phyloP scores from a whole-genome alignment of 2,113 vertebrate species.

The Neolamprologus sp. region DNA sequence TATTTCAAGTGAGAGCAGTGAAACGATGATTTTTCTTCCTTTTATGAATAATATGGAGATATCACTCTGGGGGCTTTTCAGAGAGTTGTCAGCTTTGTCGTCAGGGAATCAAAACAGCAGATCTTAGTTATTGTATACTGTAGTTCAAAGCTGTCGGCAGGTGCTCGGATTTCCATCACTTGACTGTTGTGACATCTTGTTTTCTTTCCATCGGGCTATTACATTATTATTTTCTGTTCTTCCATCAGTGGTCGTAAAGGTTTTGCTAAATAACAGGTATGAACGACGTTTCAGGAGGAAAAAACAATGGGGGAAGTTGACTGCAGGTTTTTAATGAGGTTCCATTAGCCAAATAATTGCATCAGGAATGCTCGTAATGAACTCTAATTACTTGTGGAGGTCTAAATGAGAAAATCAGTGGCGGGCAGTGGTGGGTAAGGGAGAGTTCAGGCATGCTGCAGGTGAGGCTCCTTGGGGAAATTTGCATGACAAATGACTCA shows the following conservation, averaged over 20 bases:
- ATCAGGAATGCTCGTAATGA: constrained; percentile 64
- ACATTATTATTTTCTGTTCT: background rate
- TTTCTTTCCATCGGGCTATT: background rate
- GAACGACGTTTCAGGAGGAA: background rate
- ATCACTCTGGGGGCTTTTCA: background rate
- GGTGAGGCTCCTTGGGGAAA: constrained; percentile 55
- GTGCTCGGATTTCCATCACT: background rate
- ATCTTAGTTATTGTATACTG: background rate
- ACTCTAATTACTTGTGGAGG: constrained; percentile 61
- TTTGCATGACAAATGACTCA: constrained; percentile 34
- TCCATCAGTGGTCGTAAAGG: background rate
- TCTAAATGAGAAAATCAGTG: constrained; percentile 62
- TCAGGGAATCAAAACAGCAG: background rate
- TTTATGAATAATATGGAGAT: background rate
- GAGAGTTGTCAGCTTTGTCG: background rate
- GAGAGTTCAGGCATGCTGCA: constrained; percentile 30
- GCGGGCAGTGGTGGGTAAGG: constrained; percentile 16
- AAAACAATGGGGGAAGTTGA: constrained; percentile 42
- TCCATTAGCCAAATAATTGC: constrained; percentile 64
- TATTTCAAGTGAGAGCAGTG: background rate
- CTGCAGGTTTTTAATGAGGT: constrained; percentile 56
- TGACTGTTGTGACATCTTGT: background rate
- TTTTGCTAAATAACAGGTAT: constrained; percentile 25
- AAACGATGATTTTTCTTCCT: background rate
- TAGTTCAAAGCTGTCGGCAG: background rate